Conservation (phyloP, 1,140 invertebrate species). For the Trissolcus basalis region DNA sequence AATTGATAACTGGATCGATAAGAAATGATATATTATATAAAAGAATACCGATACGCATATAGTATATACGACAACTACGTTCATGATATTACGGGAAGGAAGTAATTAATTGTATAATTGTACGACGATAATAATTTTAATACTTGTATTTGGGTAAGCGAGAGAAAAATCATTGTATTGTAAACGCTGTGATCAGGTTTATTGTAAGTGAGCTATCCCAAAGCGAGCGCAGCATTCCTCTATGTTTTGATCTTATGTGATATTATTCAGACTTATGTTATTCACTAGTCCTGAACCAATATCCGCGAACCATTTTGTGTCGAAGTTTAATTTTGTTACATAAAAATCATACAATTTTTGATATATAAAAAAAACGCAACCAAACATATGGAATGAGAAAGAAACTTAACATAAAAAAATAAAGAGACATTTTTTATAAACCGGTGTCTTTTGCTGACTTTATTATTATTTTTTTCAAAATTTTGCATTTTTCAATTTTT, state of each 20-base stretch:
- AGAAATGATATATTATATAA: constrained; percentile 55
- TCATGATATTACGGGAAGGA: constrained; percentile 42
- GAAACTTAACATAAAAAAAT: no score
- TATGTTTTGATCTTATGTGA: constrained; percentile 6
- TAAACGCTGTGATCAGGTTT: constrained; percentile 46
- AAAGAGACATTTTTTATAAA: no score
- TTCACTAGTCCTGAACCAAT: constrained; percentile 1
- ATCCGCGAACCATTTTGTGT: background rate
- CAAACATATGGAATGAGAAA: no score
- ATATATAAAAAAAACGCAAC: no score
- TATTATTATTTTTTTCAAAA: no score
- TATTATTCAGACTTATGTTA: background rate
- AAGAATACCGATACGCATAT: constrained; percentile 37
- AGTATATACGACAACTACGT: constrained; percentile 49
- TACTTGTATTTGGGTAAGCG: constrained; percentile 38
- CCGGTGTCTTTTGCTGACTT: no score
- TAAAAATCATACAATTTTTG: background rate
- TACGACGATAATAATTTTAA: constrained; percentile 64
- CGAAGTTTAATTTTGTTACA: background rate
- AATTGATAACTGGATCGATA: constrained; percentile 61
- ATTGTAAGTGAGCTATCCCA: constrained; percentile 17
- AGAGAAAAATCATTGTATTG: constrained; percentile 36
- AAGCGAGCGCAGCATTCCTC: constrained; percentile 16
- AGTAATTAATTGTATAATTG: constrained; percentile 59
- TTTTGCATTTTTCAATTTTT: no score